Percentiles rank a stretch among this genome's conserved stretches.
Conservation (phyloP, 2,888 invertebrate species). For the Luperina testacea region DNA sequence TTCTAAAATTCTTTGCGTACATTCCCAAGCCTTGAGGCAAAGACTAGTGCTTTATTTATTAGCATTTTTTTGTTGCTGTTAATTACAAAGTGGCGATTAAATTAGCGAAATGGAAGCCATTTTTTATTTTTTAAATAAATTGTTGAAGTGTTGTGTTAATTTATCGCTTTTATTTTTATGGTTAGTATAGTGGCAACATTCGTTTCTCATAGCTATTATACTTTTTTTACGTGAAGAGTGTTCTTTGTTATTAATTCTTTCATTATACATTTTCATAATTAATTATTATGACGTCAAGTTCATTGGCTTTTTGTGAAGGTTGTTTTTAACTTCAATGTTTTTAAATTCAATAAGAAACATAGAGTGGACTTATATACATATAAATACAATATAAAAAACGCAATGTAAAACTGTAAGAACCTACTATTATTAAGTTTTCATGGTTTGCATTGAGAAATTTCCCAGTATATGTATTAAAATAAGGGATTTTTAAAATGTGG, state of each 20-base stretch:
- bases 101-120: constrained; percentile 49
- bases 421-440: neutral
- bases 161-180: constrained; percentile 40
- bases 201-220: constrained; percentile 13
- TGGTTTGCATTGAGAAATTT: neutral
- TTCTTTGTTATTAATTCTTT: constrained; percentile 16
- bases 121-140: constrained; percentile 56
- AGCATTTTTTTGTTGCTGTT: constrained; percentile 34
- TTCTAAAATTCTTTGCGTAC: neutral
- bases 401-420: no score
- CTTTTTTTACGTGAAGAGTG: constrained; percentile 18
- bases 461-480: neutral
- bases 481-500: neutral
- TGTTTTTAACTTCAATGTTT: neutral
- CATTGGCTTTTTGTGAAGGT: constrained; percentile 1
- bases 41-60: constrained; percentile 40
- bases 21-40: constrained; percentile 42
- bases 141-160: constrained; percentile 35
- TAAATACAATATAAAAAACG: neutral
- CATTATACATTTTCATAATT: constrained; percentile 26
- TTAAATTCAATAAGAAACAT: neutral
- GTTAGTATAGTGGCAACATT: constrained; percentile 21
- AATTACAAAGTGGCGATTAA: constrained; percentile 60
- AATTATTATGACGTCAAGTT: constrained; percentile 2
- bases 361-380: neutral